Evolutionary conservation across 1,140 invertebrate species (phyloP).

Genomic region (Drosophila kanapiae): DNA sequence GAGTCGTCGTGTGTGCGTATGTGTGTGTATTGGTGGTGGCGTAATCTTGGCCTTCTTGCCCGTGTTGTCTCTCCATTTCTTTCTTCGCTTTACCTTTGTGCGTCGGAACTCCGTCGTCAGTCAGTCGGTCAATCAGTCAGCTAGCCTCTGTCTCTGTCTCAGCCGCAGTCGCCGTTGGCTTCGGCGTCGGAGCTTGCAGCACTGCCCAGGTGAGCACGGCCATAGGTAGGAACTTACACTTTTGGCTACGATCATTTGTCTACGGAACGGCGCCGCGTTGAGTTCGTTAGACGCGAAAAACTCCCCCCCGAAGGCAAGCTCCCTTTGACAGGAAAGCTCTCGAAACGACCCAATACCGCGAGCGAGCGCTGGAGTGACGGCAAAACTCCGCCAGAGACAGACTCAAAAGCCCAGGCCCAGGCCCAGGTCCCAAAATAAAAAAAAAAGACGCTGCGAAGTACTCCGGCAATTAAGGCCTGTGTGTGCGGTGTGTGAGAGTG

Average conservation of each 20-base stretch:
- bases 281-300: slow-evolving; percentile 78
- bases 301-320: slow-evolving; percentile 11
- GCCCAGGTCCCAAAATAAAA: slow-evolving; percentile 1
- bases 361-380: slow-evolving; percentile 14
- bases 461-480: slow-evolving; percentile 63
- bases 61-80: slow-evolving; percentile 61
- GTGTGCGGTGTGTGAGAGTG: slow-evolving; percentile 44
- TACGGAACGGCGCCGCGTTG: slow-evolving; percentile 78
- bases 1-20: neutral
- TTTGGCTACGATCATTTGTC: slow-evolving; percentile 84
- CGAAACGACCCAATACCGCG: slow-evolving; percentile 30
- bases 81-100: slow-evolving; percentile 62
- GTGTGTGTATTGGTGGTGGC: slow-evolving; percentile 47
- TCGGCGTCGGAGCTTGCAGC: slow-evolving; percentile 10
- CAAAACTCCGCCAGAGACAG: slow-evolving; percentile 45
- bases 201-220: slow-evolving; percentile 45
- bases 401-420: slow-evolving; percentile 8
- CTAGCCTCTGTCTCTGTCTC: slow-evolving; percentile 30
- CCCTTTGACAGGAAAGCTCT: slow-evolving; percentile 6
- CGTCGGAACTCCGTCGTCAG: slow-evolving; percentile 48
- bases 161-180: slow-evolving; percentile 28
- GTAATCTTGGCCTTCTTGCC: slow-evolving; percentile 80
- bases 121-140: slow-evolving; percentile 76
- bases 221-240: slow-evolving; percentile 76
- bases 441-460: slow-evolving; percentile 31